phyloP scores from a whole-genome alignment of 2,113 vertebrate genomes.

The Oreochromis spilurus region DNA sequence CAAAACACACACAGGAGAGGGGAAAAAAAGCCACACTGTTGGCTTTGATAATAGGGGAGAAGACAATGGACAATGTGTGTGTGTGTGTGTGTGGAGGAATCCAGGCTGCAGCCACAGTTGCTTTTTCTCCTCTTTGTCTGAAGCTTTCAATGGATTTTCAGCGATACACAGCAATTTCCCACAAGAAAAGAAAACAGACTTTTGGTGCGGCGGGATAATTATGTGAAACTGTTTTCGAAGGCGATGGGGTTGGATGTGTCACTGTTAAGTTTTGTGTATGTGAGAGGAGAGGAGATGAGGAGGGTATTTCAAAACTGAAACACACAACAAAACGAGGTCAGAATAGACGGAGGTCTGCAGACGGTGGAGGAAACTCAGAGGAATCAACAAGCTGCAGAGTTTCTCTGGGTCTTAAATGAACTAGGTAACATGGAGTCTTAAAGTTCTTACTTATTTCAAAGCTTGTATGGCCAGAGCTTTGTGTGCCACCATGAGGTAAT shows the following conservation, averaged over 20 bases:
- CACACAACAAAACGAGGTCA: background rate
- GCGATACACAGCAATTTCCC: conserved; percentile 38
- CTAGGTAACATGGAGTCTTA: background rate
- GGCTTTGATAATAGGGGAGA: conserved; percentile 35
- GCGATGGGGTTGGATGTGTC: background rate
- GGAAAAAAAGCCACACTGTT: background rate
- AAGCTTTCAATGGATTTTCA: conserved; percentile 36
- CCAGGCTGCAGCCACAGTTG: conserved; percentile 12
- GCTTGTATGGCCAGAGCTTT: background rate
- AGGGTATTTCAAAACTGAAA: background rate
- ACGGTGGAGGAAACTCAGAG: background rate
- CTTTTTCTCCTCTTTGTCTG: conserved; percentile 37
- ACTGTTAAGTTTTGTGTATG: background rate
- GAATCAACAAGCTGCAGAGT: background rate
- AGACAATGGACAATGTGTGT: conserved; percentile 36
- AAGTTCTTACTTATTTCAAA: background rate
- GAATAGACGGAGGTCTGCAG: background rate
- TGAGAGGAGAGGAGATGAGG: background rate
- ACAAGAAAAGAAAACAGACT: conserved; percentile 20
- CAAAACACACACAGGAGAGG: conserved; percentile 25
- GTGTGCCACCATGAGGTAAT: background rate
- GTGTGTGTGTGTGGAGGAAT: conserved; percentile 29
- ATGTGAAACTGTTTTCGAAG: conserved; percentile 21
- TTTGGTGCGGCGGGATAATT: conserved; percentile 33
- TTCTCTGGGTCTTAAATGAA: background rate